Evolutionary conservation across 2,113 vertebrate species (phyloP).

Genomic region (Sialia sialis): DNA sequence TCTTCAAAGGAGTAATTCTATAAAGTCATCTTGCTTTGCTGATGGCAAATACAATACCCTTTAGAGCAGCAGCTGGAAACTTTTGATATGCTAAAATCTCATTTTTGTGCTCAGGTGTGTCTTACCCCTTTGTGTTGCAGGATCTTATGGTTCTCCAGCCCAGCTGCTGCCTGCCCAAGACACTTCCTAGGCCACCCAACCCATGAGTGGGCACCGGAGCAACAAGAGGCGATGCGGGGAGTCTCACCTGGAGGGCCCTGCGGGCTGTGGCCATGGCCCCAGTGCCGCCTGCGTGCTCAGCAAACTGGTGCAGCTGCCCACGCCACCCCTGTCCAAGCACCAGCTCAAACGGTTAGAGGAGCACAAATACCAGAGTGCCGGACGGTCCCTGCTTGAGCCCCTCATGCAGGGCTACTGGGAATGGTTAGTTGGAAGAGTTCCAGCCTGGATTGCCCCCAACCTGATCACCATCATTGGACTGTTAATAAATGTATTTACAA

Average conservation of each 20-base stretch:
- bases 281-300: constrained; percentile 70
- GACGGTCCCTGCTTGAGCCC: constrained; percentile 93
- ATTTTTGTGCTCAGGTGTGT: background rate
- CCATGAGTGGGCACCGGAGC: constrained; percentile 77
- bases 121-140: background rate
- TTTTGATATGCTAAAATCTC: background rate
- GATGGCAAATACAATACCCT: background rate
- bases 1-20: background rate
- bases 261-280: constrained; percentile 63
- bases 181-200: background rate
- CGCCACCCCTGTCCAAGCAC: constrained; percentile 87
- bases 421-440: constrained; percentile 89
- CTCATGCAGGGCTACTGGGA: constrained; percentile 98
- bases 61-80: background rate
- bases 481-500: constrained; percentile 92
- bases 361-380: constrained; percentile 93
- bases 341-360: constrained; percentile 96
- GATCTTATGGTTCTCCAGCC: constrained; percentile 44
- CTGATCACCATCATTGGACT: constrained; percentile 95
- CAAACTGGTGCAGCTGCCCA: constrained; percentile 87
- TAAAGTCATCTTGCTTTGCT: background rate
- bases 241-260: constrained; percentile 59
- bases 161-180: constrained; percentile 4
- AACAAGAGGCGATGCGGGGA: constrained; percentile 74
- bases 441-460: constrained; percentile 95